Base-by-base conservation (phyloP, 2,113 vertebrate species). In the Leptobrachium ailaonicum region DNA sequence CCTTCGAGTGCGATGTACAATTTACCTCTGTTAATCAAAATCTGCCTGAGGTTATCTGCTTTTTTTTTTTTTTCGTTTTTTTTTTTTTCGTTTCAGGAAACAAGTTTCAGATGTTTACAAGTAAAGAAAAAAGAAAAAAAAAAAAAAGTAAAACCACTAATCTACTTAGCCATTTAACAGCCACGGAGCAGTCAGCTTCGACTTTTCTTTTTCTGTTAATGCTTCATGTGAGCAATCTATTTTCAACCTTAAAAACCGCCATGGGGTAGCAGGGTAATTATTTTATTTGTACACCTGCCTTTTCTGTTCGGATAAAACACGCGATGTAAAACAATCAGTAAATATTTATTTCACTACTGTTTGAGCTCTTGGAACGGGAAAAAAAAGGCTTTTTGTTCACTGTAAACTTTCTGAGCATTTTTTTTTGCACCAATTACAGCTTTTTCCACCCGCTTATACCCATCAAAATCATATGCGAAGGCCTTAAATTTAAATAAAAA, bases 81-180 rank as follows among this genome's bases (percentile, higher is more conserved):
- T 66, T 32, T 32, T 32, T 32, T 32, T 71, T 85, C 88, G 50
- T 74, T 87, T 89, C 90, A 92, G 90, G 91, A 94, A 93, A 92
- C 86, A 6, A 85, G 83, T 90, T 91, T 92, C 90, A 94, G 89
- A 91, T 94, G 91, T 92, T 90, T 87, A 87, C 77, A 90, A 80
- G 84, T 87, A 88, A 83, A 87, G 20, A 32, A 32, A 32, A 32
- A 32, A 32, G 20, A 32, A 32, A 32, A 32, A 32, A 32, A 32
- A 32, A 32, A 32, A 88, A 92, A 90, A 89, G 86, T 82, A 86
- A 90, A 87, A 82, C 85, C 83, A 85, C 89, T 89, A 87, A 90
- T 92, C 90, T 87, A 80, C 83, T 88, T 85, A 67, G 83, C 83
- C 76, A 53, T 88, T 88, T 85, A 83, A 80, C 82, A 32, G 5